These are phyloP conservation scores for Apus apus DNA, from an alignment of 2,113 vertebrate species.

Conservation along the genomic window DNA sequence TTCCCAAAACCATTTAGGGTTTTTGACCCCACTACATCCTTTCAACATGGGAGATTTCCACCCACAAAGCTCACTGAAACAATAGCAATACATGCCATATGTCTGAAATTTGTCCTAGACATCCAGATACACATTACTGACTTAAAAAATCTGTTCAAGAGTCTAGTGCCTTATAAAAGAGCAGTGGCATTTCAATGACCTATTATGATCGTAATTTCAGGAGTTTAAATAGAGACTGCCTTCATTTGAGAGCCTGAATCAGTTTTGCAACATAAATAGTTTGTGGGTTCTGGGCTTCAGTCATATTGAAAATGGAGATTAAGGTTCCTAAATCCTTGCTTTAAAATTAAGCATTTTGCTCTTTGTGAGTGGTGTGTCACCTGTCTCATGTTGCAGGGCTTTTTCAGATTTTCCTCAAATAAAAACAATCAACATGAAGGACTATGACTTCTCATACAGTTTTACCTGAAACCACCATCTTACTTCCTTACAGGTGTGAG, in stretches of 20 bases:
- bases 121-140: background rate
- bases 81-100: background rate
- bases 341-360: background rate
- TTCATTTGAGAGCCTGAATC: background rate
- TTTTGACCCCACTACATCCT: background rate
- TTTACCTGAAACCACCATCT: background rate
- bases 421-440: background rate
- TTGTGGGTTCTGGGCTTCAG: background rate
- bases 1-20: background rate
- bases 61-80: background rate
- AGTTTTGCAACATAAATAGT: background rate
- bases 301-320: background rate
- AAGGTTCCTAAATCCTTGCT: background rate
- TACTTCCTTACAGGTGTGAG: conserved; percentile 71
- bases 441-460: background rate
- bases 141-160: background rate
- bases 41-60: background rate
- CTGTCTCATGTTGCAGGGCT: background rate
- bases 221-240: background rate
- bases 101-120: background rate
- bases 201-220: background rate
- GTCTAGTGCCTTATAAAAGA: background rate
- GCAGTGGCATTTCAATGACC: background rate
- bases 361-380: background rate
- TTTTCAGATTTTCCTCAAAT: background rate